A percentile compares a stretch with the other conserved stretches of the same genome.
These are phyloP conservation scores for Agrilus planipennis DNA, from an alignment of 1,140 invertebrate genomes.

Conservation along the genomic window DNA sequence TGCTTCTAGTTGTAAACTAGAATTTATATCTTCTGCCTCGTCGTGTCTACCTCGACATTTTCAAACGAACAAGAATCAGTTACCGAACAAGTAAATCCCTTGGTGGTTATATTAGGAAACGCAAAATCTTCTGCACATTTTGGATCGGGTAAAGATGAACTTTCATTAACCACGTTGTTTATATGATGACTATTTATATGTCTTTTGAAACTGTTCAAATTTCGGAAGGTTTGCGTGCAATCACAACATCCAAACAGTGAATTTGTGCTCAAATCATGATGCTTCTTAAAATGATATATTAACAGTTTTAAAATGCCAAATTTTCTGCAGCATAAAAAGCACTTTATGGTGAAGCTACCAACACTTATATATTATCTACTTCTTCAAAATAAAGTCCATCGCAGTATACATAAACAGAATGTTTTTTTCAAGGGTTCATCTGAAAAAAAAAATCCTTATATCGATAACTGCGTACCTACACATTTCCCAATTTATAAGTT, in stretches of 20 bases:
- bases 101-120: neutral
- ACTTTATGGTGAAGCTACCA: neutral
- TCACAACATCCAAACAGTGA: neutral
- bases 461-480: too few species aligned
- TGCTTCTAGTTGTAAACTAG: neutral
- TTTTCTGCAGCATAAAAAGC: neutral
- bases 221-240: neutral
- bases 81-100: too few species aligned
- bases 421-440: neutral
- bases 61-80: too few species aligned
- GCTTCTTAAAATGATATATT: neutral
- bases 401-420: neutral
- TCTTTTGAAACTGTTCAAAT: constrained; percentile 1
- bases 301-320: neutral
- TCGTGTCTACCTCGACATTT: too few species aligned
- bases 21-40: neutral
- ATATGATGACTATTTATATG: neutral
- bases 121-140: neutral
- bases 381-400: neutral
- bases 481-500: too few species aligned
- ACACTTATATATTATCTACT: neutral
- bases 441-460: neutral
- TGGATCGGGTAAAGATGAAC: neutral
- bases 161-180: neutral
- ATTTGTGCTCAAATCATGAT: neutral